phyloP scores from a whole-genome alignment of 2,888 invertebrate genomes.

The Synanthedon vespiformis region DNA sequence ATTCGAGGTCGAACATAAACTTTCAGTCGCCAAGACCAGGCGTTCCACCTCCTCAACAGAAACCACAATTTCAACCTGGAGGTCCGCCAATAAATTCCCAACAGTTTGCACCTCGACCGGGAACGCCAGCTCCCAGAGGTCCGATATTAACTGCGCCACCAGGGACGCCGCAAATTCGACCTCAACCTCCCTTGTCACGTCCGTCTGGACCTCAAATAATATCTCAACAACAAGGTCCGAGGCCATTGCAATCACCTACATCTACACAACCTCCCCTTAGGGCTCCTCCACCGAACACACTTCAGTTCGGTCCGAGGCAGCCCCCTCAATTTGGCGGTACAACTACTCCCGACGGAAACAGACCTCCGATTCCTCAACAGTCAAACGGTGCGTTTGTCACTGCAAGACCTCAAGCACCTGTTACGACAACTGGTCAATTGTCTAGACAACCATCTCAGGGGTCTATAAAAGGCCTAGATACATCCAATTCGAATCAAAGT shows the following conservation, averaged over 20 bases:
- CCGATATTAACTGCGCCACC: conserved; percentile 32
- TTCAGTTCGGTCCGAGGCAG: conserved; percentile 64
- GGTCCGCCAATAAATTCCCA: conserved; percentile 45
- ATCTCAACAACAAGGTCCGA: conserved; percentile 39
- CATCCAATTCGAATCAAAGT: conserved; percentile 32
- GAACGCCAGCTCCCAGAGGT: conserved; percentile 34
- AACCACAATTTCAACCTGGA: conserved; percentile 60
- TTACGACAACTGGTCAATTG: conserved; percentile 25
- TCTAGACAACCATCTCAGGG: conserved; percentile 58
- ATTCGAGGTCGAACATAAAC: conserved; percentile 49
- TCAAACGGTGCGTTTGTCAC: conserved; percentile 26
- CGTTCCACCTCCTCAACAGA: conserved; percentile 30
- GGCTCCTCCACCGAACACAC: conserved; percentile 56
- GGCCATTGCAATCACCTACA: conserved; percentile 38
- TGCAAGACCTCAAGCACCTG: conserved; percentile 30
- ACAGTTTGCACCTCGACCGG: conserved; percentile 44
- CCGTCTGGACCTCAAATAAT: conserved; percentile 50
- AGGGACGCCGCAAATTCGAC: conserved; percentile 37
- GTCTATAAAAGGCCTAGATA: conserved; percentile 44
- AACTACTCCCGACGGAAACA: conserved; percentile 45
- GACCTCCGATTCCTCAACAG: conserved; percentile 25
- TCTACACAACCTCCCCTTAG: conserved; percentile 41
- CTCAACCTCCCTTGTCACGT: conserved; percentile 34
- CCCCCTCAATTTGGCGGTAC: conserved; percentile 35
- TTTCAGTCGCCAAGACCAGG: conserved; percentile 38